Conservation (phyloP, 2,113 vertebrate species). For the Crotalus helleri region DNA sequence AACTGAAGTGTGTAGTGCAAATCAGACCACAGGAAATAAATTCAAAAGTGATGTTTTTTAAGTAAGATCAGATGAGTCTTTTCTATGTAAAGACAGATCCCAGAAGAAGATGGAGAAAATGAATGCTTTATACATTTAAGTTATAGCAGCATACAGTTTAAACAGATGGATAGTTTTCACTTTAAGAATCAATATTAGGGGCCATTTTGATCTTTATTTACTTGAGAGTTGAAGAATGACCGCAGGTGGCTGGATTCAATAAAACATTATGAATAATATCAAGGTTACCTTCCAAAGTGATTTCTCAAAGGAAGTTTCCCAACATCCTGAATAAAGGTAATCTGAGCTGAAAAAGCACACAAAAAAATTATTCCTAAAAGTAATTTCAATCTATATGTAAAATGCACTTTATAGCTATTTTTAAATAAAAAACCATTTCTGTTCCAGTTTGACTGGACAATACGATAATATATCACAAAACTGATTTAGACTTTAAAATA, state of each 20-base stretch:
- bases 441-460: not conserved
- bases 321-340: conserved; percentile 90
- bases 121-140: not conserved
- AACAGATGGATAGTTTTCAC: not conserved
- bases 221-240: not conserved
- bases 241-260: not conserved
- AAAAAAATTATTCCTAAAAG: not conserved
- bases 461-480: not conserved
- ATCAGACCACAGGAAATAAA: not conserved
- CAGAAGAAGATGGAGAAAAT: not conserved
- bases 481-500: not conserved
- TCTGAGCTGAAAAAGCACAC: conserved; percentile 78
- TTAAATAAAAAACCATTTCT: not conserved
- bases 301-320: conserved; percentile 83
- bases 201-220: not conserved
- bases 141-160: not conserved
- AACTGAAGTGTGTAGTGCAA: not conserved
- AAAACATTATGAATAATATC: not conserved
- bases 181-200: not conserved
- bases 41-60: not conserved
- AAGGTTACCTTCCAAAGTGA: conserved; percentile 79
- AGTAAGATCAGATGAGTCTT: not conserved
- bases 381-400: not conserved
- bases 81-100: not conserved
- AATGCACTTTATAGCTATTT: not conserved